Base-by-base conservation (phyloP, 2,888 invertebrate species). In the Drosophila quinaria region DNA sequence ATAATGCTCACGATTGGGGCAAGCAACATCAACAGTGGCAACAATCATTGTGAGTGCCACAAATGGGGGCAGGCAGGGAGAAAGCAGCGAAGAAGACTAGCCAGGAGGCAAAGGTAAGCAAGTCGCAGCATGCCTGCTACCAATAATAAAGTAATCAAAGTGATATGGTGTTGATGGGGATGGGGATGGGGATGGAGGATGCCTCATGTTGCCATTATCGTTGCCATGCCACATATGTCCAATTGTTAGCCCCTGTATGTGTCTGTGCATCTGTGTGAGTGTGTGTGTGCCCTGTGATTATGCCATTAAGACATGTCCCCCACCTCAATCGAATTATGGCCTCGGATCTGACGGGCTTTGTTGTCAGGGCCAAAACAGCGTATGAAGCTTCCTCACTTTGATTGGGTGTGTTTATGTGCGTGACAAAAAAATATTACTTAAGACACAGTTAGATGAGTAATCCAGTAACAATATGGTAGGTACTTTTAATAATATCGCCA, bases 111-210 rank as follows among this genome's bases (percentile, higher is more conserved):
- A 58, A 67, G 60, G 46, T 56, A 63, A 62, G 33, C 22, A 55
- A 29, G 35, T 41, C 44, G 44, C 49, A 47, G 61, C 63, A 46
- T 25, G 81, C 64, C 70, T 73, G 70, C 76, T 71, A 70, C 80
- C 84, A 88, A 88, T 90, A 91, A 90, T 91, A 87, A 86, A 82
- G 90, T 83, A 90, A 91, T 90, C 87, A 91, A 90, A 89, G 78
- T 82, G 89, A 86, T 88, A 86, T 86, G 87, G 80, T 88, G 83
- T 79, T 83, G 87, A 88, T 75, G 68, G 54, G 56, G 58, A 13
- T 29, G 44, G 19, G 17, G 11, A 22, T 13, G 10, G 9, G 15
- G 10, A 29, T 13, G 13, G 13, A 33, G 31, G 29, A 3, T 4
- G 15, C 51, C 29, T 33, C 29, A 42, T 50, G 22, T 33, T 31